Evolutionary conservation across 2,113 vertebrate species (phyloP).

Genomic region (Cyanocitta stelleri): DNA sequence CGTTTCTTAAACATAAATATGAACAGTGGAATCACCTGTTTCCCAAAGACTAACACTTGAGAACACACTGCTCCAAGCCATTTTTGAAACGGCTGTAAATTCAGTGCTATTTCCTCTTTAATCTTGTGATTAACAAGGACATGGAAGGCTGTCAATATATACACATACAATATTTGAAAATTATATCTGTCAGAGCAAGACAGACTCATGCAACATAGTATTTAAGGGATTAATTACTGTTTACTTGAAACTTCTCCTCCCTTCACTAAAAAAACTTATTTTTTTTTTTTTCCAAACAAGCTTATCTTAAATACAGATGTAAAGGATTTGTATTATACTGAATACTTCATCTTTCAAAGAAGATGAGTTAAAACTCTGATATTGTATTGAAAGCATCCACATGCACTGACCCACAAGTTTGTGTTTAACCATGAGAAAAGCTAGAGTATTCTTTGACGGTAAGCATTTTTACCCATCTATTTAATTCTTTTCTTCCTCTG

Average conservation of each 20-base stretch:
- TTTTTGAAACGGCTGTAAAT: constrained; percentile 10
- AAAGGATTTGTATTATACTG: neutral
- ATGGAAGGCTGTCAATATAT: neutral
- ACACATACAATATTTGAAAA: neutral
- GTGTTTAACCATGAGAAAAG: neutral
- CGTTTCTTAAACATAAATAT: constrained; percentile 29
- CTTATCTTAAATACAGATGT: neutral
- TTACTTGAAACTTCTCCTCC: neutral
- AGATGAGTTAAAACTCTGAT: neutral
- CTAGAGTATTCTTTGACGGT: neutral
- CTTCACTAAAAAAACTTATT: neutral
- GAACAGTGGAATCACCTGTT: constrained; percentile 20
- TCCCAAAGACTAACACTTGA: constrained; percentile 22
- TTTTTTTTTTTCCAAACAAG: neutral
- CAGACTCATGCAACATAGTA: neutral
- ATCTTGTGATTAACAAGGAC: neutral
- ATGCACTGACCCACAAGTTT: neutral
- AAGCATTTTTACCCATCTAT: neutral
- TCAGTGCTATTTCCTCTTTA: neutral
- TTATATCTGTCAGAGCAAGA: neutral
- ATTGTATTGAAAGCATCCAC: neutral
- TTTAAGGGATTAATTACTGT: neutral
- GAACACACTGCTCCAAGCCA: neutral
- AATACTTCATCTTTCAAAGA: neutral
- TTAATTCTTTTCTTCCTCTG: neutral